Base-by-base conservation (phyloP, 2,888 invertebrate species). In the Hirtodrosophila duncani region DNA sequence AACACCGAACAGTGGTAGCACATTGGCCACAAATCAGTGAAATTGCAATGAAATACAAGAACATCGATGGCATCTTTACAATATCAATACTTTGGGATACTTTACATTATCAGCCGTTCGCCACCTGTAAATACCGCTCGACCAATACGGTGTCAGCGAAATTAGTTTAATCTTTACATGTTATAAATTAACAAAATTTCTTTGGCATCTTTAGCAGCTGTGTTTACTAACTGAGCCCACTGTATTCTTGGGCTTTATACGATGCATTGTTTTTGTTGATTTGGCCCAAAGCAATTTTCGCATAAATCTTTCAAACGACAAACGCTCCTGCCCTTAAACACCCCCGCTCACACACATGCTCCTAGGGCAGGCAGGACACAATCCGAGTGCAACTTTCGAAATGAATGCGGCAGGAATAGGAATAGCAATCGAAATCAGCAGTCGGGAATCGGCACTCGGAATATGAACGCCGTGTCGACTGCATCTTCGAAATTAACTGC, bases 231-330 rank as follows among this genome's bases (percentile, higher is more conserved):
- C n/a, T n/a, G n/a, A 10, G 3, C n/a, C 58, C 71, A 67, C 49
- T 56, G 71, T 50, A 24, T 5, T 30, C 3, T 7, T 7, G 27
- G 31, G 26, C 24, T 13, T 20, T 36, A 21, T 29, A 41, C 27
- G 27, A 21, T 31, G 37, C 31, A 20, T 43, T 45, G 59, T 56
- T 62, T 72, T 72, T 65, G 69, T 79, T 61, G 72, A 72, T 69
- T 61, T 68, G 68, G 66, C 62, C 68, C 71, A 70, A 77, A 77
- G 80, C 80, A 80, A 77, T 80, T 77, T 74, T 57, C 20, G 43
- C 70, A 80, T 77, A 77, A 77, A 80, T 77, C 77, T 80, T 71
- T 27, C 50, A 49, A 74, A 59, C 79, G 79, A 74, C 72, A 74
- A 78, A 74, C 74, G 67, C 56, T 42, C 59, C 65, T 14, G 46